Conservation (phyloP, 92 coral and sea anemone genomes). For the Pocillopora meandrina region DNA sequence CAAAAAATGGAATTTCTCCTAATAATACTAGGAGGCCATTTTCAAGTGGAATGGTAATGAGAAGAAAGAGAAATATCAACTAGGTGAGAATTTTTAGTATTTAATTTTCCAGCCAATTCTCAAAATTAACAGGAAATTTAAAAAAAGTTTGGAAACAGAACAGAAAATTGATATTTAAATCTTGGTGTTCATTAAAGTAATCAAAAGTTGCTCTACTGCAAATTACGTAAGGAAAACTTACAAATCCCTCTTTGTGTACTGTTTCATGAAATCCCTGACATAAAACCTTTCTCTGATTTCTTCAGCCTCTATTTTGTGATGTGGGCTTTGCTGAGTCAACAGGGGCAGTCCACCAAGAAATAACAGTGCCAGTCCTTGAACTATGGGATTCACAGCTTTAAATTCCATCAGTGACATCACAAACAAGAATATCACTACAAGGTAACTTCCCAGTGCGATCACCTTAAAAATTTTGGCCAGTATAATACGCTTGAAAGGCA, state of each 20-base stretch:
- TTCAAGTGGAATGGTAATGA: too few species aligned
- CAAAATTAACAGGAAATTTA: too few species aligned
- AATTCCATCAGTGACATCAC: conserved; percentile 81
- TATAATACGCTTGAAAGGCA: conserved; percentile 83
- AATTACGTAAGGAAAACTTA: background rate
- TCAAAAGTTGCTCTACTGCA: too few species aligned
- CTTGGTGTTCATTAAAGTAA: too few species aligned
- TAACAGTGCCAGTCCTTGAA: conserved; percentile 76
- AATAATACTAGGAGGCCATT: too few species aligned
- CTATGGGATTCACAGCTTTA: conserved; percentile 63
- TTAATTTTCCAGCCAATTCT: too few species aligned
- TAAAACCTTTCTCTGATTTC: conserved; percentile 56
- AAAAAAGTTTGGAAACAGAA: too few species aligned
- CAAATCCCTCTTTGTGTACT: conserved; percentile 60
- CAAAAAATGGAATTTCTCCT: too few species aligned
- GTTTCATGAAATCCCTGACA: conserved; percentile 63
- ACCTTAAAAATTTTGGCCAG: conserved; percentile 73
- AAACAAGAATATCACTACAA: conserved; percentile 78
- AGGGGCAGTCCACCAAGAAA: conserved; percentile 74
- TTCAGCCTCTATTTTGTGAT: conserved; percentile 43
- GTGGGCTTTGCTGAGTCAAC: conserved; percentile 42
- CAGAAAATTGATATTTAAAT: too few species aligned
- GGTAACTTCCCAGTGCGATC: conserved; percentile 65
- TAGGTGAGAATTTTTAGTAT: too few species aligned
- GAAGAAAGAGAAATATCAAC: too few species aligned